Evolutionary conservation across 2,797 vertebrate genomes (phyloP).

Genomic region (Brotula barbata): DNA sequence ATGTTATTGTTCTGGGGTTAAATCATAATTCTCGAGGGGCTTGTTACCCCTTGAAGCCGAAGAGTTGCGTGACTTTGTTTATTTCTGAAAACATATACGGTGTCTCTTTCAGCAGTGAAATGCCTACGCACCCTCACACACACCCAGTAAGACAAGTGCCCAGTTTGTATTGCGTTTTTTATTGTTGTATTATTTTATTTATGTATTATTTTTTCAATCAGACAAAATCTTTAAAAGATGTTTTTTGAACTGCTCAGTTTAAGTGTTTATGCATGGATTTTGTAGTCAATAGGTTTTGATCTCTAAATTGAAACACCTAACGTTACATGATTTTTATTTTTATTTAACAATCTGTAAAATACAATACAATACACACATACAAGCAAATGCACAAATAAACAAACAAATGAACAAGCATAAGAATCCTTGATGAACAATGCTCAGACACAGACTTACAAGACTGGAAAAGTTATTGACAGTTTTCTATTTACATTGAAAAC

Average conservation of each 20-base stretch:
- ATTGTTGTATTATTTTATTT: conserved; percentile 23
- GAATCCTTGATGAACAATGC: too few species aligned
- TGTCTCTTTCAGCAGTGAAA: conserved; percentile 37
- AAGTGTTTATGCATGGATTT: too few species aligned
- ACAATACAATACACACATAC: too few species aligned
- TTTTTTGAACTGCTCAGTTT: background rate
- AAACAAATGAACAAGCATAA: too few species aligned
- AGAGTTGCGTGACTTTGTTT: conserved; percentile 38
- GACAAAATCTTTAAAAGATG: background rate
- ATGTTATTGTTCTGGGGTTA: conserved; percentile 46
- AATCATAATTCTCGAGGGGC: conserved; percentile 27
- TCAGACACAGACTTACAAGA: too few species aligned
- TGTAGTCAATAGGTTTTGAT: background rate
- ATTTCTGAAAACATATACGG: conserved; percentile 35
- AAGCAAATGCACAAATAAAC: too few species aligned
- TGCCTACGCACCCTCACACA: conserved; percentile 8
- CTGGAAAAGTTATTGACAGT: too few species aligned
- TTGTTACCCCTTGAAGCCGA: conserved; percentile 19
- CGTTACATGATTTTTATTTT: background rate
- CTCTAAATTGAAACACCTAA: too few species aligned
- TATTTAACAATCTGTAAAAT: too few species aligned
- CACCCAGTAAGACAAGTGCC: background rate
- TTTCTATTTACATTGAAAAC: too few species aligned
- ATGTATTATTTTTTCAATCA: conserved; percentile 9
- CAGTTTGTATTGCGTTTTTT: conserved; percentile 17